Evolutionary conservation across 2,888 invertebrate species (phyloP).

Genomic region (Prenolepis imparis): DNA sequence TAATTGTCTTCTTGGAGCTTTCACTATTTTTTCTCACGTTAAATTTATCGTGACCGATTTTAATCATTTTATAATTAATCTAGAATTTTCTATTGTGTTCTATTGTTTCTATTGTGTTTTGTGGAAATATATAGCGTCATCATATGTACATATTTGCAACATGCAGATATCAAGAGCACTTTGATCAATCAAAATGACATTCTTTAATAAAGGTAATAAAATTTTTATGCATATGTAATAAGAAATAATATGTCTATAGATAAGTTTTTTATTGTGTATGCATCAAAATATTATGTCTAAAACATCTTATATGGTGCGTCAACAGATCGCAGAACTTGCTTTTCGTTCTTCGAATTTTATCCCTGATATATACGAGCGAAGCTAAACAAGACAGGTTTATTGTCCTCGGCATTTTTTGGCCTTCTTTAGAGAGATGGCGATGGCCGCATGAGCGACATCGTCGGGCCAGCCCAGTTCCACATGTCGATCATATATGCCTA

Average conservation of each 20-base stretch:
- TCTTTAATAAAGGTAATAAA: background rate
- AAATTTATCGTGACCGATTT: background rate
- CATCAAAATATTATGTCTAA: background rate
- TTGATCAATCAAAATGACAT: conserved; percentile 1
- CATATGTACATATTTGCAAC: background rate
- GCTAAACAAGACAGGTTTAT: conserved; percentile 54
- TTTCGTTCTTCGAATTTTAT: conserved; percentile 16
- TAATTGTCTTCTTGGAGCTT: background rate
- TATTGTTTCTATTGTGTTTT: background rate
- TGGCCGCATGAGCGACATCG: conserved; percentile 40
- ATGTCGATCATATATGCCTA: conserved; percentile 9
- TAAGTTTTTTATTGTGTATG: background rate
- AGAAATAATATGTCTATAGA: background rate
- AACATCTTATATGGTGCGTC: background rate
- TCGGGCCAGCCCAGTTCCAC: conserved; percentile 41
- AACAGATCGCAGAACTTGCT: background rate
- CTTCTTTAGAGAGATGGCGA: conserved; percentile 53
- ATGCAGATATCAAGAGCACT: background rate
- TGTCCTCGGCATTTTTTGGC: conserved; percentile 56
- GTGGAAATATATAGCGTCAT: background rate
- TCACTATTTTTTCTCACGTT: conserved; percentile 2
- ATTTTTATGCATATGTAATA: background rate
- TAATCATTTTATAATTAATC: background rate
- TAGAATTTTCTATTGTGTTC: background rate
- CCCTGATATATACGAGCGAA: conserved; percentile 11